A percentile compares a stretch with the other conserved stretches of the same genome.
Evolutionary conservation across 1,140 invertebrate genomes (phyloP).

Genomic region (Lethocerus indicus): DNA sequence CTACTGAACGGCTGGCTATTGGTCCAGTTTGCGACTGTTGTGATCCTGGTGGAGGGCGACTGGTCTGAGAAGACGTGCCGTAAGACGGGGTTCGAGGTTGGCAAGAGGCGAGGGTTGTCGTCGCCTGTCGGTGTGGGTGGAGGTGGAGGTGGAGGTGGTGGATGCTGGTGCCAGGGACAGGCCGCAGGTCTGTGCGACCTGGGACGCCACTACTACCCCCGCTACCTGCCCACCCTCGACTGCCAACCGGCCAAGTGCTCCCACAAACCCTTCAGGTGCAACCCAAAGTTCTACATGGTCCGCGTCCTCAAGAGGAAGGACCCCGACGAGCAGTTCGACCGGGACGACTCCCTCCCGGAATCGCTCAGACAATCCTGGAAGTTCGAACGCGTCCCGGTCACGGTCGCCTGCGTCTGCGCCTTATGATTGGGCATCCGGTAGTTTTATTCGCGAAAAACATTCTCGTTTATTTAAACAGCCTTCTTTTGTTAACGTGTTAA

Average conservation of each 20-base stretch:
- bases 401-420: constrained; percentile 4
- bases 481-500: too few species aligned
- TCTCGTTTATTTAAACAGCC: too few species aligned
- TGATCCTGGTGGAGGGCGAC: too few species aligned
- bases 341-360: constrained; percentile 1
- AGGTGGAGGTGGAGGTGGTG: too few species aligned
- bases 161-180: background rate
- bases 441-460: too few species aligned
- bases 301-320: background rate
- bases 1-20: background rate
- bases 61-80: background rate
- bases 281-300: background rate
- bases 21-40: background rate
- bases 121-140: background rate
- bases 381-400: background rate
- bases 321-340: background rate
- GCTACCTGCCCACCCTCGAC: background rate
- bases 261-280: background rate
- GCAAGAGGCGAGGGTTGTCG: background rate
- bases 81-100: background rate
- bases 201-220: constrained; percentile 4
- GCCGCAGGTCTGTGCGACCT: constrained; percentile 3
- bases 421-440: too few species aligned
- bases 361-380: constrained; percentile 2
- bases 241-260: background rate